Evolutionary conservation across 2,888 invertebrate species (phyloP).

Genomic region (Megalurothrips usitatus): DNA sequence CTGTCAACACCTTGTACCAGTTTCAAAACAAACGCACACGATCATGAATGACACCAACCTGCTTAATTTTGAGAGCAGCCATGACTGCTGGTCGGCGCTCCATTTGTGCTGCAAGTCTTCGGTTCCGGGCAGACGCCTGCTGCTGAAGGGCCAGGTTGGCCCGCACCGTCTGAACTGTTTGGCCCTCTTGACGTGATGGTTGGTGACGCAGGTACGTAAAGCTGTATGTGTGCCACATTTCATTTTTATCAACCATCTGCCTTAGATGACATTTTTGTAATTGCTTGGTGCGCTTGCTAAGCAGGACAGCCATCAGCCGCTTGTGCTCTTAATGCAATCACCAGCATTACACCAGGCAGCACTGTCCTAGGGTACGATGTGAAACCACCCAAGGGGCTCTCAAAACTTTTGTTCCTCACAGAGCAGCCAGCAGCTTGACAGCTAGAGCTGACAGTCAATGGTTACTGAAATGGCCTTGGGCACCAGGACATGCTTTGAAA

Average conservation of each 20-base stretch:
- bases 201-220: conserved; percentile 17
- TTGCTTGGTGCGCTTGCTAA: conserved; percentile 5
- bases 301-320: not conserved
- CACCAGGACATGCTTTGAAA: not conserved
- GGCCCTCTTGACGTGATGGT: conserved; percentile 17
- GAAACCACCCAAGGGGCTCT: not conserved
- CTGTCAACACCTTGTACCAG: not conserved
- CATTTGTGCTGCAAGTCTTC: conserved; percentile 50
- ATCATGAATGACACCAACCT: conserved; percentile 39
- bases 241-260: conserved; percentile 21
- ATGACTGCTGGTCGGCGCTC: conserved; percentile 49
- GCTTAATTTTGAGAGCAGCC: conserved; percentile 46
- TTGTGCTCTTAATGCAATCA: conserved; percentile 3
- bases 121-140: conserved; percentile 46
- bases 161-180: conserved; percentile 17
- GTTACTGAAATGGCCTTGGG: no score
- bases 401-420: not conserved
- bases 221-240: conserved; percentile 19
- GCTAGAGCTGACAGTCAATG: no score
- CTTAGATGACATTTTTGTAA: not conserved
- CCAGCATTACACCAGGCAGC: conserved; percentile 7
- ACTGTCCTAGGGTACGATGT: not conserved
- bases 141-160: conserved; percentile 31
- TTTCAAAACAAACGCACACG: not conserved
- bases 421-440: not conserved